phyloP scores from a whole-genome alignment of 2,888 invertebrate genomes.

The Strigamia transsilvanica region DNA sequence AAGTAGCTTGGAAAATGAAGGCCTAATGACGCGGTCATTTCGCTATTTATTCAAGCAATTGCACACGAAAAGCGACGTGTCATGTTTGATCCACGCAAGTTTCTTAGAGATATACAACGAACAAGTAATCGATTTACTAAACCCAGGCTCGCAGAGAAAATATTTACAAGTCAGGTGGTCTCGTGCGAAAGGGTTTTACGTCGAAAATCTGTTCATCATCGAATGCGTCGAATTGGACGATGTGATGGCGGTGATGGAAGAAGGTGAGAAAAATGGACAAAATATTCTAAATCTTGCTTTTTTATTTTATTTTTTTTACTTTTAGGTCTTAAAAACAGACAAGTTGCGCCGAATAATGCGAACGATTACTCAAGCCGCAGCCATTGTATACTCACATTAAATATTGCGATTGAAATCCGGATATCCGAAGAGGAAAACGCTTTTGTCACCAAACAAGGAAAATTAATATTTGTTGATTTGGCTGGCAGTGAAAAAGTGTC shows the following conservation, averaged over 20 bases:
- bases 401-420: conserved; percentile 79
- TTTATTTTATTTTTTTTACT: not conserved
- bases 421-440: conserved; percentile 74
- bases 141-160: conserved; percentile 82
- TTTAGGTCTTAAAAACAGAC: conserved; percentile 86
- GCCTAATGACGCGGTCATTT: conserved; percentile 89
- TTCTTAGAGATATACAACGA: conserved; percentile 97
- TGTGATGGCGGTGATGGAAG: conserved; percentile 89
- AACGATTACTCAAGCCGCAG: conserved; percentile 92
- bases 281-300: not conserved
- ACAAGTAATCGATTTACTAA: conserved; percentile 93
- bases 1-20: conserved; percentile 65
- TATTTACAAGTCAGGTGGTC: conserved; percentile 92
- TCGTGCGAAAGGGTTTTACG: conserved; percentile 87
- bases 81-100: conserved; percentile 88
- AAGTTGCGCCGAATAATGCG: conserved; percentile 89
- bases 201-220: conserved; percentile 94
- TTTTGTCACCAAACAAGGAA: conserved; percentile 89
- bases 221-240: conserved; percentile 94
- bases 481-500: conserved; percentile 94
- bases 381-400: conserved; percentile 89
- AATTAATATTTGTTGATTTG: conserved; percentile 93
- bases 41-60: conserved; percentile 86
- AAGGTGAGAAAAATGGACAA: conserved; percentile 72
- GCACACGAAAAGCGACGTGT: conserved; percentile 73